Conservation (phyloP, 92 coral and sea anemone species). For the Bergia puertoricense region DNA sequence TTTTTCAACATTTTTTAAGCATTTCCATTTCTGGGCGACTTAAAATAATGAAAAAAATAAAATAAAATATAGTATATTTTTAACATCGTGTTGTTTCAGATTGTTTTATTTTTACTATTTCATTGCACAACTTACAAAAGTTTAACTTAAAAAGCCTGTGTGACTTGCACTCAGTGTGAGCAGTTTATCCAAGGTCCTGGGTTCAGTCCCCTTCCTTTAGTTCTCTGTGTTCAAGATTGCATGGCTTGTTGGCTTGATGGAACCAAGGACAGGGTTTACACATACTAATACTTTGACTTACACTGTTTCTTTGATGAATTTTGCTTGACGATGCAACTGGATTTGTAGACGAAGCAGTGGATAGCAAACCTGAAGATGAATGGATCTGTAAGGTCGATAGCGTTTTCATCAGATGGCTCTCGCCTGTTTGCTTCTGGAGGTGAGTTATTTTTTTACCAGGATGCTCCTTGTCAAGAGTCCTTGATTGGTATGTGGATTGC, state of each 20-base stretch:
- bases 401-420: slow-evolving; percentile 92
- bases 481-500: neutral
- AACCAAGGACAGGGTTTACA: neutral
- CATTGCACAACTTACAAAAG: no score
- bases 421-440: slow-evolving; percentile 89
- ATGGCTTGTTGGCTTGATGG: neutral
- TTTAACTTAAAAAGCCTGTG: no score
- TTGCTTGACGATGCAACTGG: neutral
- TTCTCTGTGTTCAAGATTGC: neutral
- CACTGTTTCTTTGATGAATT: neutral
- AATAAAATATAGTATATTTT: no score
- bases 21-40: no score
- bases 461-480: neutral
- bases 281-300: neutral
- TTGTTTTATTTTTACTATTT: no score
- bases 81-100: no score
- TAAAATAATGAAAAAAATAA: no score
- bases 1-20: no score
- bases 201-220: neutral
- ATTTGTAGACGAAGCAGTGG: slow-evolving; percentile 92
- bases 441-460: slow-evolving; percentile 13
- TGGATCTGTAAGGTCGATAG: slow-evolving; percentile 71
- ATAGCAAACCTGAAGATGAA: slow-evolving; percentile 93
- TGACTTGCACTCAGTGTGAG: no score
- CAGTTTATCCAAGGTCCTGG: no score